Base-by-base conservation (phyloP, 2,797 vertebrate genomes). In the Lacerta bilineata region DNA sequence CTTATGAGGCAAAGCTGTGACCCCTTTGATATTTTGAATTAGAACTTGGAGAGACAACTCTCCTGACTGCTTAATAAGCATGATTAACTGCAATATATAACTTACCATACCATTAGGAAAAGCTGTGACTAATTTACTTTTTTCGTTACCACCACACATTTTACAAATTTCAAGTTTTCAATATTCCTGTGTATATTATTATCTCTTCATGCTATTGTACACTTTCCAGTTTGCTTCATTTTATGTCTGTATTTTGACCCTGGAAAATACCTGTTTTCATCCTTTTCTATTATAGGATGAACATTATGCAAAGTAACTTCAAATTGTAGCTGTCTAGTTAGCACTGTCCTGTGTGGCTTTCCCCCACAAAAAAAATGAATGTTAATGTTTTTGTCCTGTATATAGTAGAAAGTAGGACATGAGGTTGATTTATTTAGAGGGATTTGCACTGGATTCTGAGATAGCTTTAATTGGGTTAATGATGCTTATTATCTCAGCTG, bases 381-480 rank as follows among this genome's bases (percentile, higher is more conserved):
- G 79, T 36, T 25, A 84, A 41, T 84, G 3, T 88, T 90, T 89
- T 20, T 83, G 1, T 1, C 4, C 61, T 83, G 50, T 50, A 36
- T 36, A 23, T 43, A 39, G 66, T 91, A 89, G 33, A 83, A 80
- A 91, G 68, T 59, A 69, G 33, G 71, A 23, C 23, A 41, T 43
- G 80, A 69, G 55, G 41, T 59, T 89, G 90, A 85, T 72, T 83
- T 75, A 90, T 81, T 79, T 81, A 75, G 74, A 75, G 39, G 78
- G 84, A 85, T 86, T 87, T 80, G 18, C 50, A 75, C 18, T 89
- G 87, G 85, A 85, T 88, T 90, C 59, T 84, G 87, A 4, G 41
- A 3, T 0, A 0, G 64, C 50, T 41, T 84, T 91, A 79, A 33
- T 80, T 84, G 90, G 87, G 36, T 91, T 79, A 92, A 61, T 81